Evolutionary conservation across 2,888 invertebrate species (phyloP).

Genomic region (Toxonevra muliebris): DNA sequence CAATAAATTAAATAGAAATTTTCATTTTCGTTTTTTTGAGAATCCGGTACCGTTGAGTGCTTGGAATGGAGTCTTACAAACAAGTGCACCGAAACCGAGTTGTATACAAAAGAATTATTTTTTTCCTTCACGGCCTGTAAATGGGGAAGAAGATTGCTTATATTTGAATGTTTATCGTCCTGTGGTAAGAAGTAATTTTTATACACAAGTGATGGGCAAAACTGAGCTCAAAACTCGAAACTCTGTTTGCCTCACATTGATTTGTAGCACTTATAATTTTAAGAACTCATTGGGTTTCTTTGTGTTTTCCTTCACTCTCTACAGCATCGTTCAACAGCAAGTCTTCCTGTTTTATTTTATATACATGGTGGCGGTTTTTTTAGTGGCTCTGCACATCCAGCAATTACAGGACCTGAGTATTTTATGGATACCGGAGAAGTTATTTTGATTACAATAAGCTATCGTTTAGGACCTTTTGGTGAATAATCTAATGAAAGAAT

Average conservation of each 20-base stretch:
- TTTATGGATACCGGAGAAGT: constrained; percentile 64
- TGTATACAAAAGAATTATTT: constrained; percentile 67
- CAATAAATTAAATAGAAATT: no score
- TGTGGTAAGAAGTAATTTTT: constrained; percentile 32
- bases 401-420: constrained; percentile 63
- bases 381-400: constrained; percentile 63
- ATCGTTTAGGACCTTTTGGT: constrained; percentile 60
- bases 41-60: constrained; percentile 51
- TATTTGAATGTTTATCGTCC: constrained; percentile 67
- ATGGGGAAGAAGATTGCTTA: constrained; percentile 67
- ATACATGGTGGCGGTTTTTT: constrained; percentile 67
- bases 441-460: constrained; percentile 62
- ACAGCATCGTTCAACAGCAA: constrained; percentile 20
- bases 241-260: no score
- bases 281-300: no score
- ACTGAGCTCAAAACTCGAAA: no score
- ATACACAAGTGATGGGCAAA: background rate
- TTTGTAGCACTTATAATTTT: no score
- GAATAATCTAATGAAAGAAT: no score
- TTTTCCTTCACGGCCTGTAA: constrained; percentile 42
- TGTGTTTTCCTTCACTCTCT: background rate
- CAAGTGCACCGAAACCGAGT: constrained; percentile 55
- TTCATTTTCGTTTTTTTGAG: no score
- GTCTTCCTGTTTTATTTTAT: constrained; percentile 65
- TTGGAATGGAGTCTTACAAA: constrained; percentile 52